Conservation (phyloP, 2,888 invertebrate genomes). For the Conus canariensis region DNA sequence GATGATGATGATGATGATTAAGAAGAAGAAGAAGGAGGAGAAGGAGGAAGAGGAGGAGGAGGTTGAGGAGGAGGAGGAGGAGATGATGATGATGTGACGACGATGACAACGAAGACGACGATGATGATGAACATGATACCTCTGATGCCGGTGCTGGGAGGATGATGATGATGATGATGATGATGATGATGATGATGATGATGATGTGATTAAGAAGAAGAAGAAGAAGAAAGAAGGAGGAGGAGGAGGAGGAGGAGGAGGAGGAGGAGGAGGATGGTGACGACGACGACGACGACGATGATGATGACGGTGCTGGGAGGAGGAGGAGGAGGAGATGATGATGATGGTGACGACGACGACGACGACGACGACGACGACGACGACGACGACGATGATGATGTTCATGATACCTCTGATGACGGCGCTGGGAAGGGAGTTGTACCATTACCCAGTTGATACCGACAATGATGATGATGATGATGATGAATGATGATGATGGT, state of each 20-base stretch:
- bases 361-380: not conserved
- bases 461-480: not conserved
- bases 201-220: no score
- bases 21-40: not conserved
- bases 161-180: not conserved
- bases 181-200: slow-evolving; percentile 11
- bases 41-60: not conserved
- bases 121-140: not conserved
- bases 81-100: slow-evolving; percentile 63
- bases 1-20: not conserved
- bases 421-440: not conserved
- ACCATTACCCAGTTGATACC: not conserved
- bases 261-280: no score
- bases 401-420: no score
- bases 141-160: no score
- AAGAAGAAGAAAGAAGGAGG: no score
- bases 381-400: not conserved
- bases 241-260: no score
- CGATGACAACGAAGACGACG: not conserved
- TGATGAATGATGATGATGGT: not conserved
- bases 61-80: not conserved
- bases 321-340: no score
- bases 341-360: not conserved
- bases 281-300: no score
- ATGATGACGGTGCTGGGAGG: no score